phyloP scores from a whole-genome alignment of 2,888 invertebrate genomes.

The Deilephila elpenor region DNA sequence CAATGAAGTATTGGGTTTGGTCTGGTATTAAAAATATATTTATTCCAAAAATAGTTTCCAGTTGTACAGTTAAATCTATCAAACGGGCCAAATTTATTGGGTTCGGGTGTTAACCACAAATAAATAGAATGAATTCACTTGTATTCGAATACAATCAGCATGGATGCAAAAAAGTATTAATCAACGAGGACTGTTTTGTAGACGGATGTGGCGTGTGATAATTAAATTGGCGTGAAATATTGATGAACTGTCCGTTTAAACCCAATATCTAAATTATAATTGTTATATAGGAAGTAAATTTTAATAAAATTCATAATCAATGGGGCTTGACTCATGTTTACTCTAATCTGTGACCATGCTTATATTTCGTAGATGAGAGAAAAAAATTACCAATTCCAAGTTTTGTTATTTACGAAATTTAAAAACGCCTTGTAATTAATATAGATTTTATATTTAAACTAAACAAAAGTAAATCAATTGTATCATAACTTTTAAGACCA shows the following conservation, averaged over 20 bases:
- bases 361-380: too few species aligned
- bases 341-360: too few species aligned
- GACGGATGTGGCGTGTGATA: background rate
- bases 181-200: constrained; percentile 10
- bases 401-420: too few species aligned
- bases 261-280: background rate
- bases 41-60: background rate
- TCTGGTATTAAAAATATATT: background rate
- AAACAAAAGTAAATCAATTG: background rate
- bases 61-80: background rate
- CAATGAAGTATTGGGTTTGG: too few species aligned
- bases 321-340: too few species aligned
- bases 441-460: too few species aligned
- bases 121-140: constrained; percentile 16
- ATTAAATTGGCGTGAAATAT: background rate
- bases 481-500: background rate
- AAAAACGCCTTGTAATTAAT: too few species aligned
- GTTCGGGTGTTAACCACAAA: background rate
- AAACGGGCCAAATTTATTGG: background rate
- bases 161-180: constrained; percentile 5
- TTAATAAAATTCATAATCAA: too few species aligned
- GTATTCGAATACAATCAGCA: constrained; percentile 5
- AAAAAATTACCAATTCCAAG: too few species aligned
- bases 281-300: background rate
- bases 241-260: background rate